A percentile compares a stretch with the other conserved stretches of the same genome.
These are phyloP conservation scores for Catharus bicknelli DNA, from an alignment of 2,113 vertebrate species.

Conservation along the genomic window DNA sequence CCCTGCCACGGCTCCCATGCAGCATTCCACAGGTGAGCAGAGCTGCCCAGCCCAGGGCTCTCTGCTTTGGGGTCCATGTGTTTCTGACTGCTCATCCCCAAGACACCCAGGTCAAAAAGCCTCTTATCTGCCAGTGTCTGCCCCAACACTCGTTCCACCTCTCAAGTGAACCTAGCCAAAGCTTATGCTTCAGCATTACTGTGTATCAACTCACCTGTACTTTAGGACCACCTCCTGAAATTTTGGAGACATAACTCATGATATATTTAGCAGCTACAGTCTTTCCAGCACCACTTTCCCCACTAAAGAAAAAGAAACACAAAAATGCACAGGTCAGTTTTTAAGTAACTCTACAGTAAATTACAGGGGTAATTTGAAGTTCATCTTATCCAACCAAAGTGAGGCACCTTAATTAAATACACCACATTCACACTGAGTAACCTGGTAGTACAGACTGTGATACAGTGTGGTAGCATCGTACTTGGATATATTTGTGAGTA, in stretches of 20 bases:
- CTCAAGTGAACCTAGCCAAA: background rate
- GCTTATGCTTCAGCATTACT: background rate
- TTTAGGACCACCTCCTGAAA: constrained; percentile 92
- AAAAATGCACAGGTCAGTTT: background rate
- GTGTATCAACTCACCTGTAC: constrained; percentile 84
- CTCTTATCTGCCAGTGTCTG: background rate
- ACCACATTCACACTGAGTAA: background rate
- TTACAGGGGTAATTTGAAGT: background rate
- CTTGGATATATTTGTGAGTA: background rate
- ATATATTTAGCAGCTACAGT: constrained; percentile 98
- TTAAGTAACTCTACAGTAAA: background rate
- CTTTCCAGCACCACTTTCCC: constrained; percentile 96
- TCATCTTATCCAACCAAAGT: background rate
- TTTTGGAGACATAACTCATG: constrained; percentile 93
- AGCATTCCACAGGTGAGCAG: background rate
- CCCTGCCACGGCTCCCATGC: background rate
- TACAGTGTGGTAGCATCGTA: fast-evolving
- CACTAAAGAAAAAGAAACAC: constrained; percentile 71
- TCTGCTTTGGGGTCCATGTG: background rate
- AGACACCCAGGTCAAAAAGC: background rate
- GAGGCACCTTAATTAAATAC: background rate
- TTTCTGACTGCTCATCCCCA: background rate
- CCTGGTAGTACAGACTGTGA: background rate
- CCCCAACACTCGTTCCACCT: background rate
- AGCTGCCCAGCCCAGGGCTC: background rate